A percentile compares a stretch with the other conserved stretches of the same genome.
Evolutionary conservation across 2,888 invertebrate species (phyloP).

Genomic region (Muscina levida): DNA sequence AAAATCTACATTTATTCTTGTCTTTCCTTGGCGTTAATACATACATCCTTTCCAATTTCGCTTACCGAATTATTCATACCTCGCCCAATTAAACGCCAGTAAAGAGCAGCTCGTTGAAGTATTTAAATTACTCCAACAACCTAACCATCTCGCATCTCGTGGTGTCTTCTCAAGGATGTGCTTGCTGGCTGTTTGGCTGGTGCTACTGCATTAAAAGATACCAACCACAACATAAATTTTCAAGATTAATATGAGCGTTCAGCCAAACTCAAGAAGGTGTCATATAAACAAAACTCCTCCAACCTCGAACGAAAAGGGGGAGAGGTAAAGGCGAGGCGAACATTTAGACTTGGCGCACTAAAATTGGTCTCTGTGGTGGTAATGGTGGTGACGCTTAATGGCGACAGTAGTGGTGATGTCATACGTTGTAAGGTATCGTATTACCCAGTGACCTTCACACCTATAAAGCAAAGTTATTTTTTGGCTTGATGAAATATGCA

Average conservation of each 20-base stretch:
- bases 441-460: slow-evolving; percentile 62
- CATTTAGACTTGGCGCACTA: no score
- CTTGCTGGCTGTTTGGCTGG: slow-evolving; percentile 1
- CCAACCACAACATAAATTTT: slow-evolving; percentile 59
- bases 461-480: slow-evolving; percentile 27
- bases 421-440: slow-evolving; percentile 45
- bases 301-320: background rate
- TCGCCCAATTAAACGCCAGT: background rate
- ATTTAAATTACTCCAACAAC: slow-evolving; percentile 28
- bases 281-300: slow-evolving; percentile 46
- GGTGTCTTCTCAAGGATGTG: slow-evolving; percentile 14
- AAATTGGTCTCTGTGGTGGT: background rate
- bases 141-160: background rate
- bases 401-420: background rate
- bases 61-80: background rate
- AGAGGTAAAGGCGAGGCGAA: background rate
- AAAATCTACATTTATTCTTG: no score
- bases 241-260: slow-evolving; percentile 58
- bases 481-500: slow-evolving; percentile 9
- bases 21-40: no score
- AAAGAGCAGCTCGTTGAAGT: background rate
- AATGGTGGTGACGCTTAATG: background rate
- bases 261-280: slow-evolving; percentile 53
- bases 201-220: slow-evolving; percentile 53
- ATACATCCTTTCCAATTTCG: no score